phyloP scores from a whole-genome alignment of 2,888 invertebrate species.

The Plusia festucae region DNA sequence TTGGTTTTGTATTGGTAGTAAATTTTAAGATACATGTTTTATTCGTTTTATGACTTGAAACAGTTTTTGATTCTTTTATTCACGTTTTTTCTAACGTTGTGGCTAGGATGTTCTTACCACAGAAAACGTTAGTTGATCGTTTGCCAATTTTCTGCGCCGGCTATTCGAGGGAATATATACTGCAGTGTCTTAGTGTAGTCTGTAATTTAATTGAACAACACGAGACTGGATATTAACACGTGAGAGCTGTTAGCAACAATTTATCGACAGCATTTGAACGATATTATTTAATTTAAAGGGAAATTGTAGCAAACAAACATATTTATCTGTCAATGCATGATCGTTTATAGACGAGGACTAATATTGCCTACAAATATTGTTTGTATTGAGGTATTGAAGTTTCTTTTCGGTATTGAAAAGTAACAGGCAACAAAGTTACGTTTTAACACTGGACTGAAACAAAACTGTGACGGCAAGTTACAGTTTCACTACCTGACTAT shows the following conservation, averaged over 20 bases:
- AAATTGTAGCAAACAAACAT: not conserved
- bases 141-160: constrained; percentile 46
- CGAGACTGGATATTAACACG: constrained; percentile 20
- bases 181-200: constrained; percentile 16
- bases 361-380: not conserved
- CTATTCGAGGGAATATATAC: constrained; percentile 17
- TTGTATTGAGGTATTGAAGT: not conserved
- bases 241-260: constrained; percentile 19
- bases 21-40: constrained; percentile 23
- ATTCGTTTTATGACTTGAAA: constrained; percentile 45
- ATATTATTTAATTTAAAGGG: not conserved
- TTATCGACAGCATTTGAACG: constrained; percentile 22
- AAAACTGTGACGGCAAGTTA: not conserved
- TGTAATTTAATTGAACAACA: constrained; percentile 27
- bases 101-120: constrained; percentile 23
- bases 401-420: no score
- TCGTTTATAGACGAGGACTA: not conserved
- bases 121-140: constrained; percentile 46
- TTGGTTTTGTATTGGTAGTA: constrained; percentile 24
- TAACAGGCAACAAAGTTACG: not conserved
- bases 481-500: not conserved
- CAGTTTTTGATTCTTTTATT: constrained; percentile 26
- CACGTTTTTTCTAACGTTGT: constrained; percentile 35
- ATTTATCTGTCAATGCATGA: not conserved
- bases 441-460: not conserved